phyloP scores from a whole-genome alignment of 2,797 vertebrate species.

The Anas bahamensis region DNA sequence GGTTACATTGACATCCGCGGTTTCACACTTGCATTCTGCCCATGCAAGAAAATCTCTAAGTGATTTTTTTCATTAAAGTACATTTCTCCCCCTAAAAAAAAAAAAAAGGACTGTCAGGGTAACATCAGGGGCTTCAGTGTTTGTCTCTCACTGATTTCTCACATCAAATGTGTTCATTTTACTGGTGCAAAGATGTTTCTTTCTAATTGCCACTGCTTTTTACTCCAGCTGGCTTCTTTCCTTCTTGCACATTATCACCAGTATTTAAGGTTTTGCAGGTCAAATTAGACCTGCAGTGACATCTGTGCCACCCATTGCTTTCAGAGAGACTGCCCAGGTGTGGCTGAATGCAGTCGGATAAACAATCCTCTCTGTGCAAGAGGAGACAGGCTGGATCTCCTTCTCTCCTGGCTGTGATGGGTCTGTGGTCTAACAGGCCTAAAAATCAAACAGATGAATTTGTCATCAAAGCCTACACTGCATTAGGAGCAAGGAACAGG shows the following conservation, averaged over 20 bases:
- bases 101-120: not conserved
- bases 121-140: not conserved
- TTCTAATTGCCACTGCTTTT: conserved; percentile 16
- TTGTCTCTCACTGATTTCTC: conserved; percentile 29
- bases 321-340: not conserved
- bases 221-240: conserved; percentile 44
- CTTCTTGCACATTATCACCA: conserved; percentile 11
- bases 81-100: not conserved
- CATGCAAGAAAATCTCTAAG: not conserved
- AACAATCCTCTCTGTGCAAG: not conserved
- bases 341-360: not conserved
- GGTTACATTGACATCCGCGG: not conserved
- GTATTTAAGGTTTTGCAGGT: conserved; percentile 46
- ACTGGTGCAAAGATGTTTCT: conserved; percentile 2
- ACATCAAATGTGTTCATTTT: conserved; percentile 13
- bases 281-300: conserved; percentile 13
- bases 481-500: not conserved
- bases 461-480: not conserved
- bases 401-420: not conserved
- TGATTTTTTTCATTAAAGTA: not conserved
- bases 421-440: not conserved
- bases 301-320: not conserved
- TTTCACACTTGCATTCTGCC: not conserved
- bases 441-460: not conserved
- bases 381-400: not conserved